Evolutionary conservation across 2,113 vertebrate species (phyloP).

Genomic region (Gallinago paraguaiae): DNA sequence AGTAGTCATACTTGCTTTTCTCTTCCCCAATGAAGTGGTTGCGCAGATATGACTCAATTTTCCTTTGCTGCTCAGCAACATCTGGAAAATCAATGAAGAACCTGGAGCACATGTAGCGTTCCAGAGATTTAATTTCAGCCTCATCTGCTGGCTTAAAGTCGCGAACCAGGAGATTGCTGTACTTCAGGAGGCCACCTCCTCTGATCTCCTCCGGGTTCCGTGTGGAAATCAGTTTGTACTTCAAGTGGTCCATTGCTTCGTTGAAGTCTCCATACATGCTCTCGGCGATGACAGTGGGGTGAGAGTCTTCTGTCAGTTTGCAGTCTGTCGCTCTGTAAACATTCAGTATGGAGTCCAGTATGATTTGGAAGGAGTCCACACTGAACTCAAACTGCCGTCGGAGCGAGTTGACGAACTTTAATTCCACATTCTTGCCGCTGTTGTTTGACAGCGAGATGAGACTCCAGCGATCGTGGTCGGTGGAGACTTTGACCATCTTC

Average conservation of each 20-base stretch:
- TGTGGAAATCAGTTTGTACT: constrained; percentile 89
- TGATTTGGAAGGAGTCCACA: constrained; percentile 96
- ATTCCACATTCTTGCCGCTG: constrained; percentile 93
- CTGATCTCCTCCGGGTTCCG: constrained; percentile 94
- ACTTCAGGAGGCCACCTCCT: constrained; percentile 94
- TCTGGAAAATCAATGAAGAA: constrained; percentile 98
- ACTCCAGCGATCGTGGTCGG: constrained; percentile 91
- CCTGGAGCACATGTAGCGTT: constrained; percentile 97
- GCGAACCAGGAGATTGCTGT: constrained; percentile 92
- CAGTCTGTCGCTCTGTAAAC: constrained; percentile 80
- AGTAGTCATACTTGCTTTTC: constrained; percentile 94
- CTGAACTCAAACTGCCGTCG: constrained; percentile 97
- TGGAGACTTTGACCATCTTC: constrained; percentile 97
- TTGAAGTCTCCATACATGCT: constrained; percentile 96
- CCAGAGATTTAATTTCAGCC: constrained; percentile 90
- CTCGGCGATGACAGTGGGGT: constrained; percentile 85
- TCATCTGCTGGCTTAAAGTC: constrained; percentile 91
- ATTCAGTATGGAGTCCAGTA: constrained; percentile 86
- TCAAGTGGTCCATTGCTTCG: constrained; percentile 91
- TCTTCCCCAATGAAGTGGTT: constrained; percentile 97
- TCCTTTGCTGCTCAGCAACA: constrained; percentile 90
- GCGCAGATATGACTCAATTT: constrained; percentile 93
- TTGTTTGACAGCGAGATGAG: constrained; percentile 97
- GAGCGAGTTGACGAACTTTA: constrained; percentile 91
- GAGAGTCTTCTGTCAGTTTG: constrained; percentile 58